Conservation (phyloP, 1,140 invertebrate species). For the Orius insidiosus region DNA sequence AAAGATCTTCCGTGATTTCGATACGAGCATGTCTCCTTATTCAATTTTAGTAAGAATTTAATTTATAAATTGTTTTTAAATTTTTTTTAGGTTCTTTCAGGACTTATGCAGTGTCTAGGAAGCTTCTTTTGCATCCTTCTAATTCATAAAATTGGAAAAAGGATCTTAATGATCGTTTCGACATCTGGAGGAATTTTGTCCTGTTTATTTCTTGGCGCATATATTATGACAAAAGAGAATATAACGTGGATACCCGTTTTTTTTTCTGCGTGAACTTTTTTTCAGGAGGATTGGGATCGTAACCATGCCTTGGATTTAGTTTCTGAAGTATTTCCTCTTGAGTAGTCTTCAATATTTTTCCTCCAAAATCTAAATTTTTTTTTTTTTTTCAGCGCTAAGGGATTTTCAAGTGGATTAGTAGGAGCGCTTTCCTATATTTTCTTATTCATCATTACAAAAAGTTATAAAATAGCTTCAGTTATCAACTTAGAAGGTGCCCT, state of each 20-base stretch:
- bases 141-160: slow-evolving; percentile 11
- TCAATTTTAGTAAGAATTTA: slow-evolving; percentile 10
- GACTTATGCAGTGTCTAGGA: slow-evolving; percentile 7
- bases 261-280: slow-evolving; percentile 10
- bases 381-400: slow-evolving; percentile 17
- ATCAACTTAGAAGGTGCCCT: slow-evolving; percentile 17
- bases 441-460: slow-evolving; percentile 18
- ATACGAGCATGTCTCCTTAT: slow-evolving; percentile 3
- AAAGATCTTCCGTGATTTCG: slow-evolving; percentile 10
- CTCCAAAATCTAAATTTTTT: neutral
- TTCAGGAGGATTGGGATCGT: slow-evolving; percentile 12
- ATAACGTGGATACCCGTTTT: slow-evolving; percentile 13
- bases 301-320: slow-evolving; percentile 1
- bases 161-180: slow-evolving; percentile 10
- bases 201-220: slow-evolving; percentile 8
- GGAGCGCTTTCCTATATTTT: slow-evolving; percentile 19
- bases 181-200: slow-evolving; percentile 3
- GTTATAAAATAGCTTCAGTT: slow-evolving; percentile 15
- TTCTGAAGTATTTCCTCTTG: slow-evolving; percentile 2
- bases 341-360: neutral
- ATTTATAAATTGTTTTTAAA: neutral
- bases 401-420: slow-evolving; percentile 18
- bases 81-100: slow-evolving; percentile 7
- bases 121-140: slow-evolving; percentile 10
- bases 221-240: slow-evolving; percentile 2